Conservation (phyloP, 1,140 invertebrate species). For the Cydia strobilella region DNA sequence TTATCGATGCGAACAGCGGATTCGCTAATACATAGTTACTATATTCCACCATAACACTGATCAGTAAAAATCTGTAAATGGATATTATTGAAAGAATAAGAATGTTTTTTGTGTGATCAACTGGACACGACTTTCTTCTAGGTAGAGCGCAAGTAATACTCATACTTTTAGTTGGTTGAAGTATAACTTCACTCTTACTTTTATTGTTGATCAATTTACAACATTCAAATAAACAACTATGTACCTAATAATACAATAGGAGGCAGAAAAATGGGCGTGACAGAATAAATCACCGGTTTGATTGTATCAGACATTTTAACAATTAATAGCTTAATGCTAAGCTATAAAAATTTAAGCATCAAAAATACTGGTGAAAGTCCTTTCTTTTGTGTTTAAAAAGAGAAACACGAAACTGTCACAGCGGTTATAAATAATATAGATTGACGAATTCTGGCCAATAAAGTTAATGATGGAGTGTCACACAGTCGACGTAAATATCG, state of each 20-base stretch:
- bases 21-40: neutral
- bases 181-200: neutral
- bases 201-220: neutral
- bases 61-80: neutral
- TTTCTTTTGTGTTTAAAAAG: conserved; percentile 31
- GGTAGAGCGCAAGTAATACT: neutral
- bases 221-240: conserved; percentile 6
- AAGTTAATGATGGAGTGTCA: conserved; percentile 31
- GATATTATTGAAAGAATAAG: too few relatives aligned
- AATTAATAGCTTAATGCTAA: conserved; percentile 36
- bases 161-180: neutral
- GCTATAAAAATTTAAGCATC: conserved; percentile 35
- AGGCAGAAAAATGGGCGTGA: conserved; percentile 39
- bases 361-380: conserved; percentile 39
- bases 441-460: conserved; percentile 26
- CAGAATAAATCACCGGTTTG: conserved; percentile 38
- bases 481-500: conserved; percentile 3
- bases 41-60: neutral
- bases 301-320: conserved; percentile 37
- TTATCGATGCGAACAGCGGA: neutral
- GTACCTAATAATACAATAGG: conserved; percentile 18
- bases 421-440: conserved; percentile 19
- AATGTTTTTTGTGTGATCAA: too few relatives aligned
- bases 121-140: too few relatives aligned
- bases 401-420: conserved; percentile 23